phyloP scores from a whole-genome alignment of 2,113 vertebrate species.

The Callaeas wilsoni region DNA sequence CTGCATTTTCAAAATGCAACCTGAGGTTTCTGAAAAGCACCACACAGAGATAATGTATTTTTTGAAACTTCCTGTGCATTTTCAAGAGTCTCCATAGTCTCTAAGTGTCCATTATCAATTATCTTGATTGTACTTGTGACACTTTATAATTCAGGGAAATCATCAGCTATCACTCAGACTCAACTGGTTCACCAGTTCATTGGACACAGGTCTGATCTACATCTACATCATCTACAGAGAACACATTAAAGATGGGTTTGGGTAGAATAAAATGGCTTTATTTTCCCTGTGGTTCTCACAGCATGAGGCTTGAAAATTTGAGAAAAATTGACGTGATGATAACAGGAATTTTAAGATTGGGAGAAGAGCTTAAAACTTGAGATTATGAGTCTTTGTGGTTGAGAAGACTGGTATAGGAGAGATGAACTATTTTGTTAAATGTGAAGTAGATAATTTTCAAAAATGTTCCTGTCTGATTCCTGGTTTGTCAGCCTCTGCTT shows the following conservation, averaged over 20 bases:
- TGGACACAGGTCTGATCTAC: not conserved
- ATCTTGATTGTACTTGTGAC: not conserved
- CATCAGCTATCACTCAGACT: not conserved
- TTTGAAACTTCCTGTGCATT: not conserved
- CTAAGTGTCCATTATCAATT: not conserved
- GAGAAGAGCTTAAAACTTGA: not conserved
- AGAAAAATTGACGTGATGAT: not conserved
- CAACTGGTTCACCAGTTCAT: not conserved
- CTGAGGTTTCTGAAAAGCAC: not conserved
- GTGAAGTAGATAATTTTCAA: not conserved
- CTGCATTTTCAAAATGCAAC: not conserved
- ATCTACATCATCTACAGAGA: too few species aligned
- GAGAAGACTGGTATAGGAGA: not conserved
- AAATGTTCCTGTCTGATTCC: not conserved
- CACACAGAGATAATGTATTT: not conserved
- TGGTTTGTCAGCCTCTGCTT: not conserved
- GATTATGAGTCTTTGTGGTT: not conserved
- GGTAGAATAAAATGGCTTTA: not conserved
- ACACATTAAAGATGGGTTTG: not conserved
- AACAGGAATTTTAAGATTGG: not conserved
- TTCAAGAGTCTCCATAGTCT: not conserved
- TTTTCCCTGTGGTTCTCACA: not conserved
- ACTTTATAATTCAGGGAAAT: not conserved
- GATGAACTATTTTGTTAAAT: not conserved
- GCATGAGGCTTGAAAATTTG: not conserved